Base-by-base conservation (phyloP, 2,888 invertebrate species). In the Linnaemya tessellans region DNA sequence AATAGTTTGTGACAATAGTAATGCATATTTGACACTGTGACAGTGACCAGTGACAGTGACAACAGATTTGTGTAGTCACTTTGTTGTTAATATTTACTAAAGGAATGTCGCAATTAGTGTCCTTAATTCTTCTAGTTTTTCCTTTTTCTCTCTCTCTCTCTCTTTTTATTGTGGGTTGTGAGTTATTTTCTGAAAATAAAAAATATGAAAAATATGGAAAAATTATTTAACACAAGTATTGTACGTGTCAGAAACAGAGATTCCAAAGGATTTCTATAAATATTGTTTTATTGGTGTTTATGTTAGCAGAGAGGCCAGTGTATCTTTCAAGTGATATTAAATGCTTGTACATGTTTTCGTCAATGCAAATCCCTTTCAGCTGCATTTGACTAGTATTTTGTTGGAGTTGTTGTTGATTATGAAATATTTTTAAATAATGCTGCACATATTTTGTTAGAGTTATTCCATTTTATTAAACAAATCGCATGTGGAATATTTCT, bases 1-100 rank as follows among this genome's bases (percentile, higher is more conserved):
- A 89, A 90, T 22, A 68, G 87, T 64, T 75, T 84, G 78, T 84
- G 86, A 80, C 81, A 81, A 73, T 86, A 75, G 38, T 87, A 89
- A 79, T 87, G 87, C 64, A 79, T 75, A 49, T 49, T 67, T 67
- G 68, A 54, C 70, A 58, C 46, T 51, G 38, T 64, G 78, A 60
- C 58, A 64, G 74, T 82, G 75, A 46, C 60, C n/a, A n/a, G 38
- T 64, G 78, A 60, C 58, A 64, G 74, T 82, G 75, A 46, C 60
- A n/a, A n/a, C n/a, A n/a, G n/a, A n/a, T n/a, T n/a, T n/a, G n/a
- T n/a, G n/a, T n/a, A n/a, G n/a, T 46, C 18, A 22, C 64, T 38
- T 79, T 81, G 73, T 43, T 41, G 51, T 18, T 58, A 41, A 54
- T 30, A 20, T 20, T 35, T 30, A 20, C 25, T 18, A 74, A 1